These are phyloP conservation scores for Anaspis maculata DNA, from an alignment of 2,888 invertebrate species.

Conservation along the genomic window DNA sequence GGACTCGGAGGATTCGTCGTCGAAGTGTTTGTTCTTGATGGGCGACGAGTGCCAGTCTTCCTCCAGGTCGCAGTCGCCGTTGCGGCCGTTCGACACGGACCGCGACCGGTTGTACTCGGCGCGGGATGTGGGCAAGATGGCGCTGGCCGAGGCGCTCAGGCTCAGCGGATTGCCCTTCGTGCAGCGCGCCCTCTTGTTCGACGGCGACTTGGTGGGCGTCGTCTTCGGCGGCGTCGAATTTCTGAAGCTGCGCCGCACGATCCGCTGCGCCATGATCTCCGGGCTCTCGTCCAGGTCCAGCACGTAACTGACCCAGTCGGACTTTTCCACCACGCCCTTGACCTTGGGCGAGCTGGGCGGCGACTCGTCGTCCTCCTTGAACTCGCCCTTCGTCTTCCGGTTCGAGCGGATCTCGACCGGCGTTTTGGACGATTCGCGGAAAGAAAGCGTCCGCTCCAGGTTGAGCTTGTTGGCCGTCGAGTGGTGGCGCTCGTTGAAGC, in stretches of 20 bases:
- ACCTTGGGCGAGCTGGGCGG: slow-evolving; percentile 65
- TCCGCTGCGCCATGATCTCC: slow-evolving; percentile 61
- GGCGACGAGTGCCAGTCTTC: slow-evolving; percentile 17
- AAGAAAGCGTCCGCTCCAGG: slow-evolving; percentile 32
- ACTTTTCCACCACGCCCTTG: slow-evolving; percentile 77
- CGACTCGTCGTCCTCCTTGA: slow-evolving; percentile 39
- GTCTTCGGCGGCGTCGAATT: slow-evolving; percentile 42
- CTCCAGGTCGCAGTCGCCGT: slow-evolving; percentile 22
- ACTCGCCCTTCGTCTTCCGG: background rate
- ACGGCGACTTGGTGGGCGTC: slow-evolving; percentile 35
- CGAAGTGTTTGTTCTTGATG: slow-evolving; percentile 5
- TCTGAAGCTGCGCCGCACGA: slow-evolving; percentile 62
- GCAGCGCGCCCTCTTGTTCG: slow-evolving; percentile 41
- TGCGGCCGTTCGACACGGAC: slow-evolving; percentile 35
- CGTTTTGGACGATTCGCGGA: slow-evolving; percentile 22
- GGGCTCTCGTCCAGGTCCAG: slow-evolving; percentile 69
- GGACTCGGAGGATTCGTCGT: slow-evolving; percentile 12
- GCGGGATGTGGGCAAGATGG: slow-evolving; percentile 38
- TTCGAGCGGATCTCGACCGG: background rate
- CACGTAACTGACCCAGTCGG: slow-evolving; percentile 81
- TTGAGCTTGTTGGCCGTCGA: slow-evolving; percentile 17
- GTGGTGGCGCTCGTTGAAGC: slow-evolving; percentile 33
- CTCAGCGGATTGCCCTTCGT: slow-evolving; percentile 37
- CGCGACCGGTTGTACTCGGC: slow-evolving; percentile 39
- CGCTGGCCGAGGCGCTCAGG: slow-evolving; percentile 48